Evolutionary conservation across 2,113 vertebrate species (phyloP), one percentile per base, ranked within the genome.

Genomic region (Cyprinodon tularosa): DNA sequence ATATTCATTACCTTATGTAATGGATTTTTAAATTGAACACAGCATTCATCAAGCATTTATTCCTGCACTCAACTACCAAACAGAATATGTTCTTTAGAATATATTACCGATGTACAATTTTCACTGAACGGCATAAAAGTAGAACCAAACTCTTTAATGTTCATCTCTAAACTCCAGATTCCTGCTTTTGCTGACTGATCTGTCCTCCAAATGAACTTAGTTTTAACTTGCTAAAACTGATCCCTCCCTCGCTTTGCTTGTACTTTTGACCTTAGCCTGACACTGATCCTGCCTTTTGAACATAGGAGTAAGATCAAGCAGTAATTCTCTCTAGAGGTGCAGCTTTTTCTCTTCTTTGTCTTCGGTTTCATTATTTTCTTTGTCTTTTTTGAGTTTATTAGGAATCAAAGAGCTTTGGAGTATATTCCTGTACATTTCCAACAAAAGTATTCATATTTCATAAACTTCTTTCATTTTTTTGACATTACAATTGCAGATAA

Each of bases 1-100:
- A 78, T 68, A 88, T 83, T 91, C 80, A 91, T 91, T 91, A 87
- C 80, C 78, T 89, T 89, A 86, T 9, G 66, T 89, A 89, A 91
- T 88, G 79, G 71, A 57, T 85, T 88, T 92, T 88, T 81, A 72
- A 88, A 90, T 83, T 84, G 84, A 87, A 85, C 81, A 73, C 50
- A 44, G 68, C 71, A 66, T 84, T 90, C 84, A 85, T 77, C 57
- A 60, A 78, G 66, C 86, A 86, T 67, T 90, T 86, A 79, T 80
- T 76, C 48, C 63, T 86, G 84, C 81, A 85, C 65, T 50, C 68
- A 83, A 87, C 86, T 82, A 80, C 63, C 59, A 72, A 74, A 81
- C 37, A 44, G 45, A 22, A 12, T 42, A 12, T 37, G 37, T 77
- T 66, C 67, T 22, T 78, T 22, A 74, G 72, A 63, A 2, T 38